phyloP scores from a whole-genome alignment of 2,888 invertebrate genomes.

The Lypha dubia region DNA sequence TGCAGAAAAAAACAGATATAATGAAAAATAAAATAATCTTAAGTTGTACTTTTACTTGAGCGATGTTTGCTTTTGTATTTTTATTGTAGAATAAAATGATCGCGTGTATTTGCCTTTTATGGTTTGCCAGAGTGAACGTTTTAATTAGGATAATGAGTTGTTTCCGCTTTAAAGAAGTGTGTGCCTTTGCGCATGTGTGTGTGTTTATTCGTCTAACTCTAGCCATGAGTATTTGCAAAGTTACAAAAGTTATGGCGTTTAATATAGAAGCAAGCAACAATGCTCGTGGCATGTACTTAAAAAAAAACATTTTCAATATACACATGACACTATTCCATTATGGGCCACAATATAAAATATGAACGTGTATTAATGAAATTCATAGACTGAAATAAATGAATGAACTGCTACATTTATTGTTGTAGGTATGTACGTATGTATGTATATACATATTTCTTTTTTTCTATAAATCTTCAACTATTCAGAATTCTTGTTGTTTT shows the following conservation, averaged over 20 bases:
- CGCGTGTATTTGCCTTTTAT: conserved; percentile 81
- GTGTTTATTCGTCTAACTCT: neutral
- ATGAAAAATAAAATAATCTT: conserved; percentile 22
- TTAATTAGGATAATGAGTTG: conserved; percentile 83
- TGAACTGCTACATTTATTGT: conserved; percentile 14
- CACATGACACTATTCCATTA: conserved; percentile 67
- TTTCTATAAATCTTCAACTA: conserved; percentile 18
- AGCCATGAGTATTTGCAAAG: conserved; percentile 2
- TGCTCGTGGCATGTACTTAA: conserved; percentile 29
- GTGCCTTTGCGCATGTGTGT: neutral
- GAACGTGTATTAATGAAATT: conserved; percentile 67
- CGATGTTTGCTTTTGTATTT: conserved; percentile 20
- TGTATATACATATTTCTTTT: too few species aligned
- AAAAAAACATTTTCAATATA: conserved; percentile 61
- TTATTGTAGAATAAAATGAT: conserved; percentile 78
- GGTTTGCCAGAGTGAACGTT: conserved; percentile 80
- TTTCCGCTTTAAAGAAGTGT: conserved; percentile 77
- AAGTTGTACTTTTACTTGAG: conserved; percentile 23
- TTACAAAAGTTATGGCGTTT: neutral
- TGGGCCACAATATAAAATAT: conserved; percentile 30
- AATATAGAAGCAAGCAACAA: conserved; percentile 5
- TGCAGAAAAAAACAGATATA: neutral
- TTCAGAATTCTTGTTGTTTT: conserved; percentile 52
- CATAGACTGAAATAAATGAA: conserved; percentile 64
- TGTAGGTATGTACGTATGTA: too few species aligned